These are phyloP conservation scores for Palloptera scutellata DNA, from an alignment of 2,888 invertebrate genomes.

Conservation along the genomic window DNA sequence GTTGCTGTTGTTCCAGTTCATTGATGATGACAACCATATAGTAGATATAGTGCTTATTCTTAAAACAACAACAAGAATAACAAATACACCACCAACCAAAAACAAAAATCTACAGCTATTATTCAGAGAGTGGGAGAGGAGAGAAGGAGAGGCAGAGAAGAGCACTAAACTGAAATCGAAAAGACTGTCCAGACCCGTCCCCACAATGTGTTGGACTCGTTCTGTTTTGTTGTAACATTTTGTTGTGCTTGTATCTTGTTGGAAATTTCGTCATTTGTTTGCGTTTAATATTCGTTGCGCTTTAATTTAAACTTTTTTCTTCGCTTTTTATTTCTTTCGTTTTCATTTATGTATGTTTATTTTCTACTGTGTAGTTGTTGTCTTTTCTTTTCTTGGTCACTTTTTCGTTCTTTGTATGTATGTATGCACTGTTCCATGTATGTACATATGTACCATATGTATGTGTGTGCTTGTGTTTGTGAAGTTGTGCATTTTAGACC, in stretches of 20 bases:
- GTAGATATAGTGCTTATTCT: conserved; percentile 8
- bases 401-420: background rate
- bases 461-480: background rate
- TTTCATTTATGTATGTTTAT: background rate
- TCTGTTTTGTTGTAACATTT: conserved; percentile 7
- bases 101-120: background rate
- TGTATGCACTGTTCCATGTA: background rate
- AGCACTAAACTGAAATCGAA: background rate
- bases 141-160: background rate
- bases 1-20: conserved; percentile 35
- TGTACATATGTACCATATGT: background rate
- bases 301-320: conserved; percentile 9
- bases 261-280: conserved; percentile 13
- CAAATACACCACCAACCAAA: conserved; percentile 14
- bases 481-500: background rate
- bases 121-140: background rate
- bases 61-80: conserved; percentile 11
- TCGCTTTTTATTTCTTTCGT: conserved; percentile 8
- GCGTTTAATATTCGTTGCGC: background rate
- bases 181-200: background rate
- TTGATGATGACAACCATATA: conserved; percentile 34
- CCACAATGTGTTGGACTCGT: conserved; percentile 2
- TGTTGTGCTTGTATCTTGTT: conserved; percentile 9
- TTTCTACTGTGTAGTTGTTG: background rate
- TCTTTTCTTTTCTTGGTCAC: background rate